Evolutionary conservation across 2,797 vertebrate genomes (phyloP).

Genomic region (Coracias cyanogaster): DNA sequence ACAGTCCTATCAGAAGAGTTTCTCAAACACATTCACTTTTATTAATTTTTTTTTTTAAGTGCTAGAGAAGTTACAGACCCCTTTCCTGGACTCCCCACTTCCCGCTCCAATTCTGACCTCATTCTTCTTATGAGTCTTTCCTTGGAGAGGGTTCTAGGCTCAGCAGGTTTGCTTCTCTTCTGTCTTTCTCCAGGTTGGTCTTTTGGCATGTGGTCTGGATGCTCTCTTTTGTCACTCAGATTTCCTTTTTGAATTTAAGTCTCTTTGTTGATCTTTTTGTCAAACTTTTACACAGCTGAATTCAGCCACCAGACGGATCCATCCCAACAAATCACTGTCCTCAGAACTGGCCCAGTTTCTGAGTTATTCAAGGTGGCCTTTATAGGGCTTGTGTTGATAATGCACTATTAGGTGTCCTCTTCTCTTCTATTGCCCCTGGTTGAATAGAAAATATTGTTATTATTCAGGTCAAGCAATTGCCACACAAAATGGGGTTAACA

Average conservation of each 20-base stretch:
- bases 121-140: slow-evolving; percentile 44
- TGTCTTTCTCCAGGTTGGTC: slow-evolving; percentile 34
- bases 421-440: background rate
- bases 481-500: background rate
- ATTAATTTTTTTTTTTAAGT: background rate
- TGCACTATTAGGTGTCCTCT: background rate
- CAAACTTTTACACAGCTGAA: background rate
- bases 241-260: background rate
- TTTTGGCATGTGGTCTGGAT: background rate
- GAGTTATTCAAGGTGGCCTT: background rate
- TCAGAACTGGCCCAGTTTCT: background rate
- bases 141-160: slow-evolving; percentile 40
- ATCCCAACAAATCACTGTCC: background rate
- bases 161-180: background rate
- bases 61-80: slow-evolving; percentile 29
- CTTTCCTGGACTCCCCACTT: background rate
- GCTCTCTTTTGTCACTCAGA: slow-evolving; percentile 10
- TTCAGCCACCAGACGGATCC: background rate
- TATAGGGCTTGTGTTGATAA: background rate
- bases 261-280: background rate
- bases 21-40: background rate
- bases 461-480: background rate
- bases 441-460: background rate
- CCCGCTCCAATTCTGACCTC: slow-evolving; percentile 44
- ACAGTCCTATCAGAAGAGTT: background rate